Evolutionary conservation across 2,888 invertebrate species (phyloP).

Genomic region (Perithous albicinctus): DNA sequence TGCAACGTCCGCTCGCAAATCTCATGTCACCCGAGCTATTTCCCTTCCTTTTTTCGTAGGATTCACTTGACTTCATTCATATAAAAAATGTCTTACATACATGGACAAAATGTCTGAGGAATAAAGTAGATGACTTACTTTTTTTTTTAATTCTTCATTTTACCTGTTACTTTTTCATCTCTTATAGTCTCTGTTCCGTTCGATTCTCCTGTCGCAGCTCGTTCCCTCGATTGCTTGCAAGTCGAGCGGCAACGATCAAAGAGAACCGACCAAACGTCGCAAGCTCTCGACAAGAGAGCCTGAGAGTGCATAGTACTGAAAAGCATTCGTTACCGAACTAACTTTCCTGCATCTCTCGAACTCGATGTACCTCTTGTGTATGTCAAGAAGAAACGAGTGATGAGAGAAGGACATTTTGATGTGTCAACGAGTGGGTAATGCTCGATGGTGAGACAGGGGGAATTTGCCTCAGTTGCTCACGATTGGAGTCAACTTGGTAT

Average conservation of each 20-base stretch:
- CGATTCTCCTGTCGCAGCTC: conserved; percentile 37
- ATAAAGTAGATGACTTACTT: conserved; percentile 7
- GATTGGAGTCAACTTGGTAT: conserved; percentile 15
- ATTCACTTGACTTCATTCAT: conserved; percentile 39
- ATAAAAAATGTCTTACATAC: conserved; percentile 30
- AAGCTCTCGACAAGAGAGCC: conserved; percentile 41
- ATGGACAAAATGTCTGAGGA: conserved; percentile 18
- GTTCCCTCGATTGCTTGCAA: conserved; percentile 30
- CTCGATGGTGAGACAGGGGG: conserved; percentile 51
- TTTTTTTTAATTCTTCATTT: conserved; percentile 5
- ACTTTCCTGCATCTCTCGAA: conserved; percentile 46
- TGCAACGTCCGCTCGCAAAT: conserved; percentile 49
- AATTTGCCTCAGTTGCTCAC: conserved; percentile 37
- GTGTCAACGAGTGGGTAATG: conserved; percentile 58
- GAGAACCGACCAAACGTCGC: conserved; percentile 58
- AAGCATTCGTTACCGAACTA: conserved; percentile 24
- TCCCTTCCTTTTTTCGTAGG: conserved; percentile 30
- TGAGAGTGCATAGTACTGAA: conserved; percentile 37
- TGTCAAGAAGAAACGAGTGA: conserved; percentile 32
- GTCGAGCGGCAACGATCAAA: conserved; percentile 60
- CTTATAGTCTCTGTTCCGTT: conserved; percentile 39
- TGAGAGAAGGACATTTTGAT: conserved; percentile 33
- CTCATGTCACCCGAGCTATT: conserved; percentile 54
- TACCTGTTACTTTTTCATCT: conserved; percentile 19
- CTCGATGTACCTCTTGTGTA: conserved; percentile 17